Percentiles rank a stretch among this genome's conserved stretches.
Conservation (phyloP, 2,797 vertebrate species). For the Enteromius viviparus region DNA sequence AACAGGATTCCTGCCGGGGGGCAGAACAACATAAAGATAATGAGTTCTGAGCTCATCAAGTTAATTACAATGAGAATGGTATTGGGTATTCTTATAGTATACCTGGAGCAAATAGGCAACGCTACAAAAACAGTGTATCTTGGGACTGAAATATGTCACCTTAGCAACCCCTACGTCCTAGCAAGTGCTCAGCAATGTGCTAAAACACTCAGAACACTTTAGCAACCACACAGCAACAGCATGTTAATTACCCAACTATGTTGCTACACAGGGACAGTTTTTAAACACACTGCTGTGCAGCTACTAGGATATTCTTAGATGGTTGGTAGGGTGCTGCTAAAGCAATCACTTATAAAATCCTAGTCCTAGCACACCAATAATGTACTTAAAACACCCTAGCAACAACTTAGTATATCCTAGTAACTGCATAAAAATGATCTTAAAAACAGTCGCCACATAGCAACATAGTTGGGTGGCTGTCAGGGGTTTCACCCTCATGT, state of each 20-base stretch:
- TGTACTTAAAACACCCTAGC: not conserved
- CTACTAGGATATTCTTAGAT: not conserved
- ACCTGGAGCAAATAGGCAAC: not conserved
- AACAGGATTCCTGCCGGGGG: constrained; percentile 3
- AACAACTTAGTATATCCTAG: not conserved
- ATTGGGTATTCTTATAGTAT: not conserved
- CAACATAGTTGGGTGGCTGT: not conserved
- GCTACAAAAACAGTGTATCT: not conserved
- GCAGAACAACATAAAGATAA: constrained; percentile 44
- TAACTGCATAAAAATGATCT: not conserved
- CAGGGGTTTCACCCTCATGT: not conserved
- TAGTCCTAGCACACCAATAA: not conserved
- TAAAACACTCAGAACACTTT: not conserved
- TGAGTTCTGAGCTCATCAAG: constrained; percentile 42
- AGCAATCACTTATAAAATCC: not conserved
- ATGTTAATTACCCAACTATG: not conserved
- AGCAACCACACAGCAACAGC: not conserved
- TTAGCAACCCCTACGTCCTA: not conserved
- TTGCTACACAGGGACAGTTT: not conserved
- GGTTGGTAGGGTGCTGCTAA: not conserved
- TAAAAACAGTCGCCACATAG: not conserved
- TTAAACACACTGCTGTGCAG: not conserved
- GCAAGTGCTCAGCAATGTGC: not conserved
- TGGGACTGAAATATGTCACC: too few relatives aligned
- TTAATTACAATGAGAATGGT: constrained; percentile 30